phyloP scores from a whole-genome alignment of 92 coral and sea anemone genomes.

The Blastomussa wellsi region DNA sequence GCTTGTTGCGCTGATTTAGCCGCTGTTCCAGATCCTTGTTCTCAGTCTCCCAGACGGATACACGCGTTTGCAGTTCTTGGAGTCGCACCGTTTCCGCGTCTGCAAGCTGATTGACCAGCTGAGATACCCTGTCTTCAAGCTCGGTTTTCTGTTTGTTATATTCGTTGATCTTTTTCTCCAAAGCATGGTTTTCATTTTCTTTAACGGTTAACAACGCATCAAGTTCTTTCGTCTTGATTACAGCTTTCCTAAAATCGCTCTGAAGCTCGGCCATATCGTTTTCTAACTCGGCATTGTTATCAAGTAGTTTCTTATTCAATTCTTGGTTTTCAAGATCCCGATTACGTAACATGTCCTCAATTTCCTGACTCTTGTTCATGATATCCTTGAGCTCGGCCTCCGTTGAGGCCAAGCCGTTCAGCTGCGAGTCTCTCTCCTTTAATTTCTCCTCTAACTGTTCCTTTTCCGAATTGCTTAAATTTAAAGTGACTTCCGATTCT shows the following conservation, averaged over 20 bases:
- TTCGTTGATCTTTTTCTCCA: slow-evolving; percentile 65
- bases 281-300: slow-evolving; percentile 76
- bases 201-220: slow-evolving; percentile 73
- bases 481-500: slow-evolving; percentile 64
- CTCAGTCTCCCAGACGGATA: slow-evolving; percentile 62
- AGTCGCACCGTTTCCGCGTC: slow-evolving; percentile 48
- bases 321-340: slow-evolving; percentile 81
- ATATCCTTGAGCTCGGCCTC: slow-evolving; percentile 75
- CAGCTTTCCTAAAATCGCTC: slow-evolving; percentile 59
- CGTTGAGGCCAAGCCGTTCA: slow-evolving; percentile 77
- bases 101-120: slow-evolving; percentile 54
- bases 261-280: slow-evolving; percentile 73
- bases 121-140: slow-evolving; percentile 46
- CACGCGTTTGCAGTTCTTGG: slow-evolving; percentile 54
- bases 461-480: slow-evolving; percentile 59
- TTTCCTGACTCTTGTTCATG: slow-evolving; percentile 74
- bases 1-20: slow-evolving; percentile 47
- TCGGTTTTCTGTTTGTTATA: slow-evolving; percentile 51
- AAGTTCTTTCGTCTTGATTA: slow-evolving; percentile 66
- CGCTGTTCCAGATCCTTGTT: slow-evolving; percentile 50
- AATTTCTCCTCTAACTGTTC: slow-evolving; percentile 68
- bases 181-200: slow-evolving; percentile 67
- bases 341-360: slow-evolving; percentile 69
- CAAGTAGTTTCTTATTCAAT: slow-evolving; percentile 62
- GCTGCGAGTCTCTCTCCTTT: slow-evolving; percentile 58